These are phyloP conservation scores for Lasaia peninsularis DNA, from an alignment of 1,140 invertebrate species.

Conservation along the genomic window DNA sequence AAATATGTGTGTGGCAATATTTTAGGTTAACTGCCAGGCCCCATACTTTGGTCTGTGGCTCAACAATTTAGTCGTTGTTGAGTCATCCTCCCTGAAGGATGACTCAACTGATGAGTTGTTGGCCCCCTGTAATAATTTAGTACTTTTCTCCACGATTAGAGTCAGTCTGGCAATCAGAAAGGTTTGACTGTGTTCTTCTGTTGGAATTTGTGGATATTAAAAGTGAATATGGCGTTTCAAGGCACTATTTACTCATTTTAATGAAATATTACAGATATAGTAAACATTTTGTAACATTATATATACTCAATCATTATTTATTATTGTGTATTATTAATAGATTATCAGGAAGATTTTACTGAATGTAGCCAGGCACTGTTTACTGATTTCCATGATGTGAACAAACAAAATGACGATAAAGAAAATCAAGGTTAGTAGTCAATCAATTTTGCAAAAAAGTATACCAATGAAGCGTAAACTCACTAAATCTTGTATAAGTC, in stretches of 20 bases:
- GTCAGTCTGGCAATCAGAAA: slow-evolving; percentile 1
- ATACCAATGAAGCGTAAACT: not conserved
- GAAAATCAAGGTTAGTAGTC: too few relatives aligned
- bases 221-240: not conserved
- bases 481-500: not conserved
- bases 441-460: too few relatives aligned
- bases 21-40: too few relatives aligned
- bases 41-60: too few relatives aligned
- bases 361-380: too few relatives aligned
- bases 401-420: too few relatives aligned
- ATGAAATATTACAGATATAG: not conserved
- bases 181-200: not conserved
- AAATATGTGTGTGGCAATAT: too few relatives aligned
- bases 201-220: slow-evolving; percentile 5
- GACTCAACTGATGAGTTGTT: slow-evolving; percentile 27
- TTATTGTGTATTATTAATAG: not conserved
- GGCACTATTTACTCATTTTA: not conserved
- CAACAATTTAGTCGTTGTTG: too few relatives aligned
- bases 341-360: too few relatives aligned
- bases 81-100: not conserved
- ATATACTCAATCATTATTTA: not conserved
- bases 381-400: too few relatives aligned
- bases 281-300: not conserved
- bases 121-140: slow-evolving; percentile 21
- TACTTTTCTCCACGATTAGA: not conserved